Base-by-base conservation (phyloP, 1,140 invertebrate genomes). In the Proctacanthus coquilletti region DNA sequence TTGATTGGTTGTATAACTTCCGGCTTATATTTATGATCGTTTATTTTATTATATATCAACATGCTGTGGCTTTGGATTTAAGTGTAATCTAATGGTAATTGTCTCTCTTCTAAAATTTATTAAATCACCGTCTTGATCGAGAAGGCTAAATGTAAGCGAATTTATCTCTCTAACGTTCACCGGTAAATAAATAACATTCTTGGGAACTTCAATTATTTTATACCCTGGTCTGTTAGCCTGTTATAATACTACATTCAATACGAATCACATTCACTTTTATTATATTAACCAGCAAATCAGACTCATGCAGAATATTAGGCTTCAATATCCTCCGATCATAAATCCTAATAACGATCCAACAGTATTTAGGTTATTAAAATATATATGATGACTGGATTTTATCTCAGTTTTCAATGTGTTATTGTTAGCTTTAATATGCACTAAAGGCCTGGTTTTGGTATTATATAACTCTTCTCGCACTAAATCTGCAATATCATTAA, bases 121-220 rank as follows among this genome's bases (percentile, higher is more conserved):
- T 9, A 47, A 29, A 25, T 42, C 18, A 14, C 44, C 46, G 36
- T 49, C 44, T 46, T 50, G 47, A 45, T 53, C 42, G 18, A 44
- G 32, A 21, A 55, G 29, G 29, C 34, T 36, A 21, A 50, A 9
- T n/a, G 40, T 36, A 19, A 53, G 33, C 30, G 44, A 14, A 34
- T 40, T 39, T 37, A 52, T 48, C 31, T 17, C 27, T 3, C 37
- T 43, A 3, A 38, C 39, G 20, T 34, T 47, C 11, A 55, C 36
- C 36, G 42, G 50, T 34, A 51, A 31, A 44, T 54, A 56, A 40
- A 54, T 56, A 36, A 53, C 42, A 13, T 47, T 40, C 8, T 20
- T 19, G 5, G 49, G 45, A n/a, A 35, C 40, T 46, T 54, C 45
- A 8, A 46, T 36, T 13, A 51, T 51, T 44, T 50, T 48, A 41